Evolutionary conservation across 2,113 vertebrate species (phyloP).

Genomic region (Nyctibius bracteatus): DNA sequence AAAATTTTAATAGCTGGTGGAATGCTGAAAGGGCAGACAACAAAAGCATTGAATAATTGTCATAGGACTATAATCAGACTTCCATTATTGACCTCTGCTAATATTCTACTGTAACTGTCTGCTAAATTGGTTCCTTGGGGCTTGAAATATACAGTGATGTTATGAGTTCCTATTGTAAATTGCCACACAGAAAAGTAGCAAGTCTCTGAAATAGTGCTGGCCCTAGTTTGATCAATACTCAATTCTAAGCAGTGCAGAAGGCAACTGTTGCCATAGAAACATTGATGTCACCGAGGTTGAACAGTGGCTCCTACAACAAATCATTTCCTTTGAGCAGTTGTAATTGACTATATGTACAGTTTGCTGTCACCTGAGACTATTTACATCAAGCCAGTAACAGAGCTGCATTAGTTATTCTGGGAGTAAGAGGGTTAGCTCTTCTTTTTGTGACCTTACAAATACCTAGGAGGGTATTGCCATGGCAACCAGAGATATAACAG

Average conservation of each 20-base stretch:
- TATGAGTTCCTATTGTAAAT: slow-evolving; percentile 93
- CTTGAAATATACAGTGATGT: slow-evolving; percentile 89
- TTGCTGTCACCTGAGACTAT: slow-evolving; percentile 90
- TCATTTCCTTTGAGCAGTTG: slow-evolving; percentile 95
- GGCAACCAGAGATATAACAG: slow-evolving; percentile 79
- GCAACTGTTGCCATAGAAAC: slow-evolving; percentile 93
- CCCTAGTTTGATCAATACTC: slow-evolving; percentile 94
- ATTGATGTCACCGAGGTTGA: slow-evolving; percentile 95
- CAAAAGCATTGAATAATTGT: slow-evolving; percentile 89
- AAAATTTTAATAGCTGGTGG: slow-evolving; percentile 71
- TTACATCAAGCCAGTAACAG: slow-evolving; percentile 88
- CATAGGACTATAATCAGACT: slow-evolving; percentile 92
- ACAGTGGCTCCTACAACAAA: slow-evolving; percentile 92
- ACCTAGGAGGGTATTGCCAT: slow-evolving; percentile 87
- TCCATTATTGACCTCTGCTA: slow-evolving; percentile 98
- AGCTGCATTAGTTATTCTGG: slow-evolving; percentile 89
- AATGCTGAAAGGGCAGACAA: slow-evolving; percentile 88
- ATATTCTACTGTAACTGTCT: slow-evolving; percentile 94
- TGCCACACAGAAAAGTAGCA: slow-evolving; percentile 85
- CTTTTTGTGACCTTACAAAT: slow-evolving; percentile 89
- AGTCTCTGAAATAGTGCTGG: slow-evolving; percentile 84
- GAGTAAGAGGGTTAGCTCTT: slow-evolving; percentile 82
- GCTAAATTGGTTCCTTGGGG: slow-evolving; percentile 98
- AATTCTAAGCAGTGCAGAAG: slow-evolving; percentile 95
- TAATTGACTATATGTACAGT: slow-evolving; percentile 97